These are phyloP conservation scores for Euplagia quadripunctaria DNA, from an alignment of 2,888 invertebrate genomes.

Conservation along the genomic window DNA sequence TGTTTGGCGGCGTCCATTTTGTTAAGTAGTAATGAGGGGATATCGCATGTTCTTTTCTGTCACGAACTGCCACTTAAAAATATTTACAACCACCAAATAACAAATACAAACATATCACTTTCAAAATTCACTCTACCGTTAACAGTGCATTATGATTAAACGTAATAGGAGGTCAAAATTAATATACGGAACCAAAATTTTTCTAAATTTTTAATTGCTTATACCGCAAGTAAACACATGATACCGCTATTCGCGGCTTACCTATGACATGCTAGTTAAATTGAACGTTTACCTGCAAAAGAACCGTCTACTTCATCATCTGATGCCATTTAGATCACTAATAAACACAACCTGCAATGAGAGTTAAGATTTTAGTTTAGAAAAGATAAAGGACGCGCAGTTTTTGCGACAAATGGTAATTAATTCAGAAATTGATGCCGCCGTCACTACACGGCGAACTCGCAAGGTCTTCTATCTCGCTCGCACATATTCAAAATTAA, in stretches of 20 bases:
- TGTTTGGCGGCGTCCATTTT: conserved; percentile 93
- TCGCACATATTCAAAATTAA: conserved; percentile 61
- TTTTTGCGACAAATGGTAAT: conserved; percentile 88
- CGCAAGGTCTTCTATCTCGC: conserved; percentile 74
- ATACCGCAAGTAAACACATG: conserved; percentile 88
- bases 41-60: conserved; percentile 89
- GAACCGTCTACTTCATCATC: conserved; percentile 96
- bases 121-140: conserved; percentile 50
- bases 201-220: conserved; percentile 85
- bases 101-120: conserved; percentile 70
- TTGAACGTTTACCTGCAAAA: conserved; percentile 92
- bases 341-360: conserved; percentile 74
- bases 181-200: conserved; percentile 64
- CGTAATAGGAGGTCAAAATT: conserved; percentile 46
- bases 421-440: conserved; percentile 88
- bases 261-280: conserved; percentile 87
- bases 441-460: conserved; percentile 82
- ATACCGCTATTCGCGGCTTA: conserved; percentile 88
- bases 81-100: conserved; percentile 83
- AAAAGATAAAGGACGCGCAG: conserved; percentile 87
- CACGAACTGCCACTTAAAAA: conserved; percentile 87
- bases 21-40: conserved; percentile 91
- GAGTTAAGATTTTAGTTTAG: conserved; percentile 78
- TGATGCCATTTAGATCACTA: conserved; percentile 91
- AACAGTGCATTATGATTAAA: conserved; percentile 49